Percentiles rank a stretch among this genome's conserved stretches.
Conservation (phyloP, 2,888 invertebrate species). For the Tetropium fuscum region DNA sequence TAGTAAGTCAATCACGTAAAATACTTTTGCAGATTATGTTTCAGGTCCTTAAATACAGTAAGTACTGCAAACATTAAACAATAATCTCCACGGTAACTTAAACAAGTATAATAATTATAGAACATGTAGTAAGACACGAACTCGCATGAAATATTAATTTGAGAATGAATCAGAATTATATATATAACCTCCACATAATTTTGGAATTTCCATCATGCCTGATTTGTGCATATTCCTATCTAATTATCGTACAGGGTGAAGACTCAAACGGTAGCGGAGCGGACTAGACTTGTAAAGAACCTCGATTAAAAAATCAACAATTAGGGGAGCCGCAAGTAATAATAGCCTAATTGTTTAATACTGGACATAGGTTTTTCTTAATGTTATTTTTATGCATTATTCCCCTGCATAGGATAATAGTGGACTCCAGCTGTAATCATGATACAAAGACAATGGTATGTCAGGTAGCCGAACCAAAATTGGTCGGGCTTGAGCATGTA, state of each 20-base stretch:
- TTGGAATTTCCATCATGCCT: constrained; percentile 18
- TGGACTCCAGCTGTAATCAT: no score
- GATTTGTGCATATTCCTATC: constrained; percentile 7
- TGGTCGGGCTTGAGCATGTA: no score
- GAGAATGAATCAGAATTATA: constrained; percentile 25
- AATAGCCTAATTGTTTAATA: no score
- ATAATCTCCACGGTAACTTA: constrained; percentile 20
- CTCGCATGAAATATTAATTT: constrained; percentile 18
- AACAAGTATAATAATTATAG: constrained; percentile 16
- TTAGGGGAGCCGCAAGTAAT: no score
- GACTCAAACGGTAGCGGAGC: neutral
- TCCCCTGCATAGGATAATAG: no score
- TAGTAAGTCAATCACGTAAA: constrained; percentile 64
- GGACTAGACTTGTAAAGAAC: neutral
- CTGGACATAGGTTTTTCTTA: no score
- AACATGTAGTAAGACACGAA: constrained; percentile 11
- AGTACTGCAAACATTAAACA: neutral
- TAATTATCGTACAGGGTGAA: neutral
- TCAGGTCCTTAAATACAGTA: neutral
- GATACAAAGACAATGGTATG: no score
- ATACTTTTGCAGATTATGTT: neutral
- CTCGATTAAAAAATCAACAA: neutral
- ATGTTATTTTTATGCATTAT: no score
- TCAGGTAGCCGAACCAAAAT: no score
- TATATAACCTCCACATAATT: constrained; percentile 19